Conservation (phyloP, 1,140 invertebrate genomes). For the Stenopsyche tienmushanensis region DNA sequence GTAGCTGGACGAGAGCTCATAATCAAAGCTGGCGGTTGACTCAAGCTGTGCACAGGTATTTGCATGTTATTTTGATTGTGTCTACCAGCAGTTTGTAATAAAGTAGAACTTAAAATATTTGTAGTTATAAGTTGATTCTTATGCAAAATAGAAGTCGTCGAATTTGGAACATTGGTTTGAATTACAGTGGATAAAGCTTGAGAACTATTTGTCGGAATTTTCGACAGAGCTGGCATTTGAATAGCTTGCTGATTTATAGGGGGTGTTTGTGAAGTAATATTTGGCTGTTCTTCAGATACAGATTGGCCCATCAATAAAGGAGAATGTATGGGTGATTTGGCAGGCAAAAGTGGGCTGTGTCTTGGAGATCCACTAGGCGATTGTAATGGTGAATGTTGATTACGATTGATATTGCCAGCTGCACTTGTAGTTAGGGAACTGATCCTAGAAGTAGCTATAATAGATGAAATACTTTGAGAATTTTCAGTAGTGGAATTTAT, state of each 20-base stretch:
- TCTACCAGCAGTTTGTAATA: no score
- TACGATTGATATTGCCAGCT: conserved; percentile 18
- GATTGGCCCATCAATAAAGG: conserved; percentile 23
- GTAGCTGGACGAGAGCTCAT: conserved; percentile 53
- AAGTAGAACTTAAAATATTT: conserved; percentile 53
- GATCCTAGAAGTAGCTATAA: background rate
- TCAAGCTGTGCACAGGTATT: conserved; percentile 55
- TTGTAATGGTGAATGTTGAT: conserved; percentile 27
- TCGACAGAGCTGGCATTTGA: conserved; percentile 55
- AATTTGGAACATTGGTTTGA: conserved; percentile 49
- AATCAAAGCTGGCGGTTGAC: conserved; percentile 55
- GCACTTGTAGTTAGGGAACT: conserved; percentile 12
- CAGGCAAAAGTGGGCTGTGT: conserved; percentile 26
- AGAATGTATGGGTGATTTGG: conserved; percentile 36
- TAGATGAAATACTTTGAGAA: conserved; percentile 1
- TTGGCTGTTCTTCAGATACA: conserved; percentile 19
- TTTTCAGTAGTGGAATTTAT: conserved; percentile 25
- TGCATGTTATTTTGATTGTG: conserved; percentile 50
- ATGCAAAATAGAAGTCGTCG: conserved; percentile 43
- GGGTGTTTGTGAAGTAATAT: conserved; percentile 21
- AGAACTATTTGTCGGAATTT: conserved; percentile 50
- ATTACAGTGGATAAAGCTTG: conserved; percentile 44
- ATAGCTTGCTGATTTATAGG: conserved; percentile 47
- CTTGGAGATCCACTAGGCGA: conserved; percentile 35
- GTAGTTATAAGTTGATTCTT: conserved; percentile 49